Evolutionary conservation across 2,113 vertebrate genomes (phyloP), one percentile per base, ranked within the genome.

Genomic region (Pagrus major): DNA sequence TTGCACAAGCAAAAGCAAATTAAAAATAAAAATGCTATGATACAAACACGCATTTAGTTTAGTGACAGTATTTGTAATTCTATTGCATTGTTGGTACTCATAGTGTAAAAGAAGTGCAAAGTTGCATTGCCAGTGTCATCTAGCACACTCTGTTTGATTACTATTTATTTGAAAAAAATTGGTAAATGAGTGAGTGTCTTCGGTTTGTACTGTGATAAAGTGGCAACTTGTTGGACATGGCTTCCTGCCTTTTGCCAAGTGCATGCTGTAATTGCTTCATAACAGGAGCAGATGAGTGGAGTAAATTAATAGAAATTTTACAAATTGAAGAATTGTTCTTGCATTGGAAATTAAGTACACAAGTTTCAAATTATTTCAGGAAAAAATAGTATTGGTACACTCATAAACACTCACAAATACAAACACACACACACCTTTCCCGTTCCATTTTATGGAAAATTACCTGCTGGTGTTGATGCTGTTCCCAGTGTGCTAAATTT

Each of bases 381-480:
- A 33, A 44, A 33, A 39, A 33, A 39, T 16, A n/a, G 3, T 33
- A 52, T 47, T 67, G 39, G 16, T 15, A 33, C n/a, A 58, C 12
- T 16, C 44, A 67, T 2, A 64, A 12, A 46, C 39, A 46, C 42
- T 21, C 44, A 71, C 23, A 64, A 35, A 56, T 10, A 12, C 49
- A 25, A 10, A 25, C 21, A 23, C 8, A 51, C n/a, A 16, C 25
- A 16, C 31, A 61, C 35, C 8, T 56, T 63, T 77, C 23, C 23
- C 41, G 71, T 15, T 29, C 23, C 25, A 71, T 23, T 59, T 64
- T 54, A 66, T 65, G 61, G 55, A 72, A 7, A 73, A 87, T 76
- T 75, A 86, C 64, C 20, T 80, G 80, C 78, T 84, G 72, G 51
- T 74, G 64, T 27, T 71, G 68, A 85, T 64, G 71, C 56, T 27